A percentile compares a stretch with the other conserved stretches of the same genome.
Conservation (phyloP, 2,888 invertebrate genomes). For the Geophilus truncorum region DNA sequence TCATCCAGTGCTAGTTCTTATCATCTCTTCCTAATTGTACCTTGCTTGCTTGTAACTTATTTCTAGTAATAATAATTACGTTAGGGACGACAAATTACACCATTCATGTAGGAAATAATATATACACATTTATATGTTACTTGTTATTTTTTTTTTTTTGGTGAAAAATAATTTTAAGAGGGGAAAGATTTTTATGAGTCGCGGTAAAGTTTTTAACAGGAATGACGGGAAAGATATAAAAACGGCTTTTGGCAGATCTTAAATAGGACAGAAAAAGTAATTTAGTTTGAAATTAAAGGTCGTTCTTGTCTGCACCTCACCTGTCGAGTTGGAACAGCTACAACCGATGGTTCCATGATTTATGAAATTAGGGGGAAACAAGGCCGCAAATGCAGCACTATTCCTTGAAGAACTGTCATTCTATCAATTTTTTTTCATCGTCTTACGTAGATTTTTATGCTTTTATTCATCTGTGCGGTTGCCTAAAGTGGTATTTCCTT, state of each 20-base stretch:
- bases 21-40: background rate
- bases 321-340: background rate
- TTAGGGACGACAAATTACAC: background rate
- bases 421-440: background rate
- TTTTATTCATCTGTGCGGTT: background rate
- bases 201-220: background rate
- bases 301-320: background rate
- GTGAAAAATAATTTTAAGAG: no score
- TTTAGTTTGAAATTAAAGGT: constrained; percentile 6
- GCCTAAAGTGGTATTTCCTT: background rate
- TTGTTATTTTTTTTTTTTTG: no score
- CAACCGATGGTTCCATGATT: background rate
- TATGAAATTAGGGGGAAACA: constrained; percentile 12
- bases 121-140: no score
- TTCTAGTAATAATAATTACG: background rate
- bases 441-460: background rate
- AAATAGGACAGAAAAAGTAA: background rate
- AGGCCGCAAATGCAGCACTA: background rate
- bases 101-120: background rate
- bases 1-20: background rate
- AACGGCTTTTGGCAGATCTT: background rate
- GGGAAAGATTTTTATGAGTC: background rate
- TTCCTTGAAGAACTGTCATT: background rate
- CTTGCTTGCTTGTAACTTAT: background rate
- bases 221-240: background rate